Percentiles rank a stretch among this genome's conserved stretches.
These are phyloP conservation scores for Heliopora coerulea DNA, from an alignment of 92 coral and sea anemone genomes.

Conservation along the genomic window DNA sequence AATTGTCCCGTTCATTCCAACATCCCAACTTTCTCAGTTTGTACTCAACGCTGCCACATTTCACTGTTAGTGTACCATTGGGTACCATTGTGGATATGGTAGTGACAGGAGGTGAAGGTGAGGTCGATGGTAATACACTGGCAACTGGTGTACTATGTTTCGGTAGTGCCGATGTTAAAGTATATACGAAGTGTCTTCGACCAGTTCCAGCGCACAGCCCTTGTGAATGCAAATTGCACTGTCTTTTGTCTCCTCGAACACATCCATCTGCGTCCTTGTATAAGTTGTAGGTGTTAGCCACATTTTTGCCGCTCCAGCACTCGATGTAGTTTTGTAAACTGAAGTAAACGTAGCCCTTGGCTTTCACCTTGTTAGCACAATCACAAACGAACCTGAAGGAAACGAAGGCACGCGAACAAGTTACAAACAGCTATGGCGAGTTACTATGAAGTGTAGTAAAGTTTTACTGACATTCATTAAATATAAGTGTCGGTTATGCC, in stretches of 20 bases:
- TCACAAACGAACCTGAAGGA: slow-evolving; percentile 32
- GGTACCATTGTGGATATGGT: not conserved
- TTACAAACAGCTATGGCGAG: not conserved
- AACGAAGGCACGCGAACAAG: not conserved
- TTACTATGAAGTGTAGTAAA: not conserved
- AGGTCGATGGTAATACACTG: not conserved
- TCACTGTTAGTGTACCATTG: slow-evolving; percentile 8
- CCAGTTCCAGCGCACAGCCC: slow-evolving; percentile 31
- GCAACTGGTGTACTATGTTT: not conserved
- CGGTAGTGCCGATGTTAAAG: not conserved
- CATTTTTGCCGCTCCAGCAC: slow-evolving; percentile 44
- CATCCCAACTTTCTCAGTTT: slow-evolving; percentile 37
- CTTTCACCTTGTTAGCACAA: slow-evolving; percentile 25
- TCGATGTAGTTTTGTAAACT: slow-evolving; percentile 33
- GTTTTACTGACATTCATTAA: too few species aligned
- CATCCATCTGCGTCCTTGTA: slow-evolving; percentile 22
- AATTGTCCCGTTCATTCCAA: slow-evolving; percentile 2
- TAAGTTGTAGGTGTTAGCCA: slow-evolving; percentile 14
- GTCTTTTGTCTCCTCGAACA: slow-evolving; percentile 22
- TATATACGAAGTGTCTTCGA: slow-evolving; percentile 13
- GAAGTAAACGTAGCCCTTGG: slow-evolving; percentile 26
- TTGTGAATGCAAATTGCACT: slow-evolving; percentile 5
- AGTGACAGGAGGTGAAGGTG: not conserved
- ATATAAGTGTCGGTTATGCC: too few species aligned
- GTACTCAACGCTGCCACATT: slow-evolving; percentile 1